Evolutionary conservation across 2,113 vertebrate genomes (phyloP), one percentile per base, ranked within the genome.

Genomic region (Pterocles burchelli): DNA sequence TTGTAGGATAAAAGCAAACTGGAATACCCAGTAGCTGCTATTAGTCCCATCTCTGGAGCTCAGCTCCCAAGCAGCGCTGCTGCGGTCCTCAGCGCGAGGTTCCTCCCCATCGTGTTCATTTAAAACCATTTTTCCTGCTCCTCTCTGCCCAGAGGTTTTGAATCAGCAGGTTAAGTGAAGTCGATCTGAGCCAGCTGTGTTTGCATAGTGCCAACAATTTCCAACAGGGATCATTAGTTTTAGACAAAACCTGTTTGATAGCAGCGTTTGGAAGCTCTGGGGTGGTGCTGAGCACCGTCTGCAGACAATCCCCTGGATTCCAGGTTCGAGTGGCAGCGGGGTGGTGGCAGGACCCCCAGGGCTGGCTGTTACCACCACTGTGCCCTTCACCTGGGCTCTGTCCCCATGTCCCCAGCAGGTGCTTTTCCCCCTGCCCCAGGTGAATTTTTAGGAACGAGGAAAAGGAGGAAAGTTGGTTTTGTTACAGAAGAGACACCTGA

Each of bases 251-350:
- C 36, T 58, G 33, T 46, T 57, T 29, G 48, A 3, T 4, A 17
- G 5, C 43, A 10, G 63, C 4, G 28, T 29, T 10, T 17, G 43
- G 18, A n/a, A 28, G 33, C 36, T 25, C 63, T 43, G 2, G 2
- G 36, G 1, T 31, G 51, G 26, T 19, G 21, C n/a, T 18, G 7
- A 48, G 58, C 33, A 11, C 65, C 28, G 6, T 8, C 28, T 12
- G 66, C 58, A 5, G 17, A 9, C 28, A 4, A 1, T 7, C n/a
- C 34, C 6, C 0, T 4, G 81, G 21, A 20, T 29, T 33, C 4
- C 13, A 1, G 3, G 41, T 41, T 11, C 5, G 41, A 41, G 41
- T 9, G 57, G 73, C 34, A 21, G 26, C 0, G 9, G 13, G 29
- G 14, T 2, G 7, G 16, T 13, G 54, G 25, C 7, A 52, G 52